phyloP scores from a whole-genome alignment of 2,888 invertebrate genomes.

The Chrysopilus asiliformis region DNA sequence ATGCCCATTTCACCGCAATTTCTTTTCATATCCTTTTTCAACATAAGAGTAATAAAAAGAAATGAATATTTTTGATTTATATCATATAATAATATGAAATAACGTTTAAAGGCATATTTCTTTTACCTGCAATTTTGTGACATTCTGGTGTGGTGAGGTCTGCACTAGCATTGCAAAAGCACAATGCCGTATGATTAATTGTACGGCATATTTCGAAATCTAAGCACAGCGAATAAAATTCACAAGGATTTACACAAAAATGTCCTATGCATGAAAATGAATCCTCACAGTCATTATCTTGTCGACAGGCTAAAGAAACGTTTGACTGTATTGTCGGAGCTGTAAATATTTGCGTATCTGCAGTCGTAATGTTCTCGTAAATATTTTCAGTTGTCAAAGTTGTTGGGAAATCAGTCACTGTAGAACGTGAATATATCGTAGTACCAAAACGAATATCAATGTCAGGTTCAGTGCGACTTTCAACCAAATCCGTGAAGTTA shows the following conservation, averaged over 20 bases:
- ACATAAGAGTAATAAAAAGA: too few relatives aligned
- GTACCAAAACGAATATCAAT: too few relatives aligned
- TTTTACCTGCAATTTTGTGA: slow-evolving; percentile 48
- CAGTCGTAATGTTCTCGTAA: slow-evolving; percentile 4
- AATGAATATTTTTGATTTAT: too few relatives aligned
- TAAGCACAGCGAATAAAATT: slow-evolving; percentile 35
- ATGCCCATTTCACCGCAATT: slow-evolving; percentile 11
- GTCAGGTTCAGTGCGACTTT: too few relatives aligned
- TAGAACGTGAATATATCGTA: too few relatives aligned
- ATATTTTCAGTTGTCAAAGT: too few relatives aligned
- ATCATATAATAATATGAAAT: neutral
- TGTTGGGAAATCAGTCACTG: too few relatives aligned
- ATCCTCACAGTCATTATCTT: slow-evolving; percentile 32
- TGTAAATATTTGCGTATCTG: slow-evolving; percentile 9
- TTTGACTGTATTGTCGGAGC: slow-evolving; percentile 12
- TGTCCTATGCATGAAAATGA: slow-evolving; percentile 38
- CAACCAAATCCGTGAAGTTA: too few relatives aligned
- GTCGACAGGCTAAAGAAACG: slow-evolving; percentile 7
- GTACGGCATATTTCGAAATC: slow-evolving; percentile 38
- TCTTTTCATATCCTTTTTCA: slow-evolving; percentile 4
- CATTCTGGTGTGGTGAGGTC: slow-evolving; percentile 40
- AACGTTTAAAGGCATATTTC: slow-evolving; percentile 5
- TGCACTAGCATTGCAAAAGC: slow-evolving; percentile 39
- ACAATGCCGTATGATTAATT: slow-evolving; percentile 41
- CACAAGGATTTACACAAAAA: slow-evolving; percentile 42